Evolutionary conservation across 2,888 invertebrate species (phyloP), one percentile per base, ranked within the genome.

Genomic region (Cheilosia soror): DNA sequence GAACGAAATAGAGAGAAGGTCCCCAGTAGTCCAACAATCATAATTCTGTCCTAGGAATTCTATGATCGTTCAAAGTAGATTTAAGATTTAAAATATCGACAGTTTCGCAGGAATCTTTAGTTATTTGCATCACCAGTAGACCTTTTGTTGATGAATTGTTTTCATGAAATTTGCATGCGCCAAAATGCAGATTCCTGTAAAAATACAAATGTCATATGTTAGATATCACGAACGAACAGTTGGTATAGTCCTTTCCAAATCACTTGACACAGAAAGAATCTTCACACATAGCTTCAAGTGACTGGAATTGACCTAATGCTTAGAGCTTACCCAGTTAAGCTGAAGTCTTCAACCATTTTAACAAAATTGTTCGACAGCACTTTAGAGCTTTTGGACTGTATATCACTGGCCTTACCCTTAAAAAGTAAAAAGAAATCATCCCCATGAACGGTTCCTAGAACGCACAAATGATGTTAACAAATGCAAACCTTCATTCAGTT

Each of bases 391-490:
- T 88, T 88, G 0, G 83, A 87, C 4, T 87, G 55, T 0, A 81
- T 60, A 0, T 25, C 13, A 1, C 84, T 60, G 4, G 44, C 25
- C 5, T 53, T 6, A 47, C 72, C 81, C 7, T 86, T 77, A 29
- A 90, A 89, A 5, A 90, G 88, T 7, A 90, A 76, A 44, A 88
- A 89, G 51, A 89, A 88, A 53, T 90, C 90, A 60, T 90, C 90
- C 0, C 89, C 89, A 72, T 90, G 90, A 0, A 87, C 88, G 15
- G 90, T 88, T 9, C 91, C 90, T 90, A 42, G 0, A 83, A 77
- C 13, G 1, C 6, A 20, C 9, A 33, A 20, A 9, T 5, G 5
- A 7, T 63, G n/a, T n/a, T 29, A 15, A 33, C 1, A n/a, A 31
- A 15, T 42, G 9, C 13, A 40, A 53, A 51, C 11, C 2, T 15